Evolutionary conservation across 1,140 invertebrate species (phyloP).

Genomic region (Apolygus lucorum): DNA sequence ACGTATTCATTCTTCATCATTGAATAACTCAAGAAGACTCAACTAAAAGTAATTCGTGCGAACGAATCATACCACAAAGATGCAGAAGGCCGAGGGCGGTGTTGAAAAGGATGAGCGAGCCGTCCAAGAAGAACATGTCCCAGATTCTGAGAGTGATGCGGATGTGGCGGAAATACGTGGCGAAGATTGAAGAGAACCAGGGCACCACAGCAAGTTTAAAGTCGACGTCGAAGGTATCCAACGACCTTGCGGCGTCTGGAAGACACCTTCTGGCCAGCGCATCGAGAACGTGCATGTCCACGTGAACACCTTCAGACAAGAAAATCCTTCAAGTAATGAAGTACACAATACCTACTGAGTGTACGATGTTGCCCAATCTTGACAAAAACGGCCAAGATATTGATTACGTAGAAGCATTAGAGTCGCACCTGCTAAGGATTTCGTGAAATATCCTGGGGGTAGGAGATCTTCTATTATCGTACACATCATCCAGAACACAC

Average conservation of each 20-base stretch:
- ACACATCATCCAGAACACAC: constrained; percentile 98
- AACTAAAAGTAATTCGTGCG: too few relatives aligned
- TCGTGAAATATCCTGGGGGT: constrained; percentile 95
- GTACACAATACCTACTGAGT: neutral
- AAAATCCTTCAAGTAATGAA: neutral
- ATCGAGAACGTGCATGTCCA: constrained; percentile 87
- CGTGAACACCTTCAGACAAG: constrained; percentile 59
- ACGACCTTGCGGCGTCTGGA: constrained; percentile 76
- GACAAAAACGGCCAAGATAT: too few relatives aligned
- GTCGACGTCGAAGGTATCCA: constrained; percentile 92
- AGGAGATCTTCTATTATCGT: constrained; percentile 95
- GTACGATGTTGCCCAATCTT: too few relatives aligned
- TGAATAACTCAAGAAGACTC: too few relatives aligned
- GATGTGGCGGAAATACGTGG: constrained; percentile 54
- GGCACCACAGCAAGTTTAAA: constrained; percentile 72
- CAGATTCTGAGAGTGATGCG: constrained; percentile 90
- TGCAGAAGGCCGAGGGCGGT: constrained; percentile 82
- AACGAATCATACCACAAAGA: constrained; percentile 1
- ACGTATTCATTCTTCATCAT: too few relatives aligned
- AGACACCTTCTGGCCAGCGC: constrained; percentile 83
- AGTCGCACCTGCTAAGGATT: constrained; percentile 71
- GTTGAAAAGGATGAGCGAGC: constrained; percentile 93
- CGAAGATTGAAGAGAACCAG: constrained; percentile 96
- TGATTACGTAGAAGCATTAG: too few relatives aligned
- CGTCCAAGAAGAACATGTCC: constrained; percentile 95